Evolutionary conservation across 2,888 invertebrate genomes (phyloP), one percentile per base, ranked within the genome.

Genomic region (Epirrita christyi): DNA sequence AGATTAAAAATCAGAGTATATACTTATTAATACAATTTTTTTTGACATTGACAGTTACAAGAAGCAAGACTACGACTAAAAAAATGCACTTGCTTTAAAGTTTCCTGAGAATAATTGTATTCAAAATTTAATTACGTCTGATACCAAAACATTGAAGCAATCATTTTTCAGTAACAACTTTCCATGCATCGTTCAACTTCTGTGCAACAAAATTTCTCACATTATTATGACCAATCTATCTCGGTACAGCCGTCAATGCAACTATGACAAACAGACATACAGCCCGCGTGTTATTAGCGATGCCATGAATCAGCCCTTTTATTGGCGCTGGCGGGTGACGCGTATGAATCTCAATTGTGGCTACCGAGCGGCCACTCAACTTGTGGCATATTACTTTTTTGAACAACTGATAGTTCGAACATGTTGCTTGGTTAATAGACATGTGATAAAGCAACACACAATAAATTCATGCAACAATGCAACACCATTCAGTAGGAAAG

Each of bases 271-370:
- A 76, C 76, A 64, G 71, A 72, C 74, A 61, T 58, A 60, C 56
- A 59, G 61, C 37, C 47, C 68, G 68, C 65, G 59, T 66, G 65
- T 72, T 72, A 80, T 80, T 77, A 73, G 71, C 63, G 61, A 58
- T 50, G 66, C 63, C 73, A 75, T 82, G 80, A 80, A 81, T 81
- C 81, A 82, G 54, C 38, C 61, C 50, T 49, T 64, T 61, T 58
- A 64, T 64, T 61, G 63, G 59, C 54, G 47, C 57, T 68, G 61
- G 68, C 66, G 62, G 58, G 57, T 74, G 75, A 76, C 73, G 63
- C 53, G 61, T 74, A 83, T 83, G 81, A 82, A 80, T 81, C 82
- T 82, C 83, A 83, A 83, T 83, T 82, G 73, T 57, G 54, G 48
- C 27, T 49, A 28, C 6, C 21, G n/a, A 55, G 53, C 55, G 67